Evolutionary conservation across 2,797 vertebrate species (phyloP), one percentile per base, ranked within the genome.

Genomic region (Anomalospiza imberbis): DNA sequence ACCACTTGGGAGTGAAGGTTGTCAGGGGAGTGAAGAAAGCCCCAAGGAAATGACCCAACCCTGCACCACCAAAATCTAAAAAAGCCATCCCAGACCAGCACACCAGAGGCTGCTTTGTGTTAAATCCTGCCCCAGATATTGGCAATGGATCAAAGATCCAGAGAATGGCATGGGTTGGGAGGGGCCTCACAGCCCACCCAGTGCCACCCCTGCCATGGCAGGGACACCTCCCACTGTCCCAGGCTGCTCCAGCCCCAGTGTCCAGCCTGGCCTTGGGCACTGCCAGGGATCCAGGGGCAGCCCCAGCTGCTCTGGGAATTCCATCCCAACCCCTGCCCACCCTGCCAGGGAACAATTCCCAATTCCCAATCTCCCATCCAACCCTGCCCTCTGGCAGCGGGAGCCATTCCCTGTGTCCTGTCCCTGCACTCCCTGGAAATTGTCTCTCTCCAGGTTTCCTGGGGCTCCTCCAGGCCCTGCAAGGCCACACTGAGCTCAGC

Each of bases 161-260:
- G 0, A 2, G 20, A 42, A 13, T 11, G 20, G 29, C 0, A 0
- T 47, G 29, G 29, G 7, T 1, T 53, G 14, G 32, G 1, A 29
- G 1, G 3, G 11, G n/a, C 5, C 11, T 5, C 0, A 44, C 1
- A 44, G 0, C 28, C 2, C 51, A 12, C 0, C 45, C 19, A 10
- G 8, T 3, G 2, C 67, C 66, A 26, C 2, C 31, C 50, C 57
- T 6, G 48, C 42, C 31, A 31, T 26, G 83, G 63, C 55, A 70
- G 57, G 73, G 73, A 55, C 74, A 15, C 65, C 74, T 86, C 1
- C 65, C 73, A 40, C 48, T 54, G 57, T 12, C 9, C 55, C 78
- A 70, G 63, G 63, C 2, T n/a, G 63, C 34, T 67, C 58, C 4
- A 73, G 53, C 45, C 53, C 76, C 77, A 67, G 0, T 22, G 53